These are phyloP conservation scores for Acrocephalus scirpaceus DNA, from an alignment of 2,797 vertebrate genomes.

Conservation along the genomic window DNA sequence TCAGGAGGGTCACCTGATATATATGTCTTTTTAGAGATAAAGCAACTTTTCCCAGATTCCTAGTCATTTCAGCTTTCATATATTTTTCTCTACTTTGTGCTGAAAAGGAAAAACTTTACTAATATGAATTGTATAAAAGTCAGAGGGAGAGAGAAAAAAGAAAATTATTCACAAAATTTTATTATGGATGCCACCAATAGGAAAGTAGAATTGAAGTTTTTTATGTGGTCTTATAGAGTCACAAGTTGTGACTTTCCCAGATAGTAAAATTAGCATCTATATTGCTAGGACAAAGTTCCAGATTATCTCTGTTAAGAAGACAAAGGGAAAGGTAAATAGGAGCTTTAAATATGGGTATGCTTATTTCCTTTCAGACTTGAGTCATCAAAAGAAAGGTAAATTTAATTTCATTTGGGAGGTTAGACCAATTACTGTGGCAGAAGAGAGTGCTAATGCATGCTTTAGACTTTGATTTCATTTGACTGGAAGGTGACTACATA, in stretches of 20 bases:
- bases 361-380: slow-evolving; percentile 29
- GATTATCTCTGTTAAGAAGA: slow-evolving; percentile 22
- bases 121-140: neutral
- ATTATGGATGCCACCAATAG: neutral
- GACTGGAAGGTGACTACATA: neutral
- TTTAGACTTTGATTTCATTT: neutral
- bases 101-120: neutral
- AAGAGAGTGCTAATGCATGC: neutral
- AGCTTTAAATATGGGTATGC: slow-evolving; percentile 3
- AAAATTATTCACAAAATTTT: neutral
- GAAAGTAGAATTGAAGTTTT: neutral
- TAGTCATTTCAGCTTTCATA: neutral
- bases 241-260: slow-evolving; percentile 10
- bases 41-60: neutral
- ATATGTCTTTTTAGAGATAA: neutral
- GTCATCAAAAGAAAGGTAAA: slow-evolving; percentile 44
- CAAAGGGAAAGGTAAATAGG: slow-evolving; percentile 20
- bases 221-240: neutral
- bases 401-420: slow-evolving; percentile 28
- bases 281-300: slow-evolving; percentile 13
- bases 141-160: neutral
- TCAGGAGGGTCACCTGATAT: neutral
- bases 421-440: slow-evolving; percentile 17
- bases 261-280: slow-evolving; percentile 37
- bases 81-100: neutral